Percentiles rank a stretch among this genome's conserved stretches.
Conservation (phyloP, 2,797 vertebrate species). For the Rousettus madagascariensis region DNA sequence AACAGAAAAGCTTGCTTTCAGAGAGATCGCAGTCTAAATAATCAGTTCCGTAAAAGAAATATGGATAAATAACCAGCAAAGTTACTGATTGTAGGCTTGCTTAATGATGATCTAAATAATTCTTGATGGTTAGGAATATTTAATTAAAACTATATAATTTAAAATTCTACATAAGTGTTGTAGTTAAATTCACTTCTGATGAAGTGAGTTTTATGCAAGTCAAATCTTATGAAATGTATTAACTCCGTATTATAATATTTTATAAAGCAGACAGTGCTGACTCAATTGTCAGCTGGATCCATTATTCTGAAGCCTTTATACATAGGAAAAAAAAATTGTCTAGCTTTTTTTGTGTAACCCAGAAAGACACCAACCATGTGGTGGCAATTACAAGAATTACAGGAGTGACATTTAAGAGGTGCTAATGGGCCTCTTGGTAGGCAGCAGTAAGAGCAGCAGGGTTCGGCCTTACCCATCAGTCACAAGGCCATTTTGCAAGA, state of each 20-base stretch:
- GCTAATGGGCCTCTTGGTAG: neutral
- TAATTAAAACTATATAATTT: neutral
- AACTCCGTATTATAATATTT: neutral
- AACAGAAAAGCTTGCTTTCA: neutral
- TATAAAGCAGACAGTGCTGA: neutral
- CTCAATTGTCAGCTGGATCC: neutral
- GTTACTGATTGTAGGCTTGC: neutral
- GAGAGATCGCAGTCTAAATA: neutral
- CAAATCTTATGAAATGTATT: neutral
- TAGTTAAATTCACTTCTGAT: neutral
- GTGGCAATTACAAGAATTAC: neutral
- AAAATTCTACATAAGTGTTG: neutral
- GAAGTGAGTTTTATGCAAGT: neutral
- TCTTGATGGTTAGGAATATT: neutral
- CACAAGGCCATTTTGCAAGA: neutral
- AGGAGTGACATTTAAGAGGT: neutral
- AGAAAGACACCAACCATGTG: neutral
- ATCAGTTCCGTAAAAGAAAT: neutral
- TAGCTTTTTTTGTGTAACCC: neutral
- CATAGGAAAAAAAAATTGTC: neutral
- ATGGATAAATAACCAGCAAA: neutral
- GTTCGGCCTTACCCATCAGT: neutral
- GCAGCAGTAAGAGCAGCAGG: neutral
- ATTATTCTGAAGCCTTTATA: neutral
- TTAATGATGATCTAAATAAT: neutral